Conservation (phyloP, 1,140 invertebrate genomes). For the Brachionus plicatilis region DNA sequence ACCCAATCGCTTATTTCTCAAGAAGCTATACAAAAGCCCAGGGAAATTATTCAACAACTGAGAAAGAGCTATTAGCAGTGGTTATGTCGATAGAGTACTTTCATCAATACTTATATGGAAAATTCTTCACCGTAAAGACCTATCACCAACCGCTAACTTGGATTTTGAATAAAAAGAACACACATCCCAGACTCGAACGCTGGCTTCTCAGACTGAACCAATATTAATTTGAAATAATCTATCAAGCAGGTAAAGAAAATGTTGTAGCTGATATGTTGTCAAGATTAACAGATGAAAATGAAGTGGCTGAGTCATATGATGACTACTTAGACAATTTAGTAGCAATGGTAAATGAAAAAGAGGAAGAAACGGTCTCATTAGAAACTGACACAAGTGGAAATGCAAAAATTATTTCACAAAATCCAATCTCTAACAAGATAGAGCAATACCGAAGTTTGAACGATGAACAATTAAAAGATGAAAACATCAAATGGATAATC, state of each 20-base stretch:
- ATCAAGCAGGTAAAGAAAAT: not conserved
- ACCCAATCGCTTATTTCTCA: too few species aligned
- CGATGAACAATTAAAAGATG: too few species aligned
- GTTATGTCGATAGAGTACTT: too few species aligned
- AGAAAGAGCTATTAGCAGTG: not conserved
- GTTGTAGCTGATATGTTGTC: not conserved
- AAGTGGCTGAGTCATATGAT: constrained; percentile 14
- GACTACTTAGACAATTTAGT: constrained; percentile 30
- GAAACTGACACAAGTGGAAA: not conserved
- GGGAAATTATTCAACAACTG: not conserved
- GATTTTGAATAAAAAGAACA: not conserved
- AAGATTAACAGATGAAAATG: not conserved
- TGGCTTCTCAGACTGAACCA: not conserved
- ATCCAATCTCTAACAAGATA: not conserved
- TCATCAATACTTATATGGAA: too few species aligned
- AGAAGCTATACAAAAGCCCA: too few species aligned
- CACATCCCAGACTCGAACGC: too few species aligned
- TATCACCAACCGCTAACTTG: not conserved
- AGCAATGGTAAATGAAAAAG: not conserved
- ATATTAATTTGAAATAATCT: not conserved
- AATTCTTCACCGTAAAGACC: too few species aligned
- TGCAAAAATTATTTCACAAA: not conserved
- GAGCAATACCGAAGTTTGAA: too few species aligned
- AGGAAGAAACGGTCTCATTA: not conserved
- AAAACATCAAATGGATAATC: too few species aligned